Conservation (phyloP, 2,888 invertebrate species). For the Microplitis deprimator region DNA sequence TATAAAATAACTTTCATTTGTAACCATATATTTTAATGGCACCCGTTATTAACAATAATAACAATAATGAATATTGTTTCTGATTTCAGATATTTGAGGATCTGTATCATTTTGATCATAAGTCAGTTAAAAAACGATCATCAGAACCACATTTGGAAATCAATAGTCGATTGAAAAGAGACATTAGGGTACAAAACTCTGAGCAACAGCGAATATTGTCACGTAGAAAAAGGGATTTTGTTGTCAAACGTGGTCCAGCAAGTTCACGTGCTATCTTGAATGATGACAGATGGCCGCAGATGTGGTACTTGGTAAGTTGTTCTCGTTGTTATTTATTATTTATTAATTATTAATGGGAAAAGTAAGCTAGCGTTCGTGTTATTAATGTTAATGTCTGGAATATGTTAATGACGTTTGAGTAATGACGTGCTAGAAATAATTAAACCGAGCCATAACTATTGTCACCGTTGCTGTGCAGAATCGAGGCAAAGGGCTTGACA, state of each 20-base stretch:
- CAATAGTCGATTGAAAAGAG: constrained; percentile 80
- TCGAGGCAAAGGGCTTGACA: constrained; percentile 92
- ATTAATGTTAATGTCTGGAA: neutral
- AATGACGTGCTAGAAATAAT: neutral
- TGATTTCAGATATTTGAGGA: constrained; percentile 87
- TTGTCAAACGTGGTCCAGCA: constrained; percentile 65
- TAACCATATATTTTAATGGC: no score
- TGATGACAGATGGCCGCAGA: constrained; percentile 93
- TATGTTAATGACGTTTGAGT: constrained; percentile 16
- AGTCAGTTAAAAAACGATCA: constrained; percentile 84
- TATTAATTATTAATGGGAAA: neutral
- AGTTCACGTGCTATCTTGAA: constrained; percentile 74
- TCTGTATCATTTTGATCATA: constrained; percentile 89
- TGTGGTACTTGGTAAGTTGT: constrained; percentile 96
- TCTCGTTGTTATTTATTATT: neutral
- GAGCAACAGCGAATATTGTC: constrained; percentile 86
- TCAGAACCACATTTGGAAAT: constrained; percentile 79
- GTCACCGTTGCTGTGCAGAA: constrained; percentile 74
- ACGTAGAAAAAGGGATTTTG: constrained; percentile 86
- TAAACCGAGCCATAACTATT: neutral
- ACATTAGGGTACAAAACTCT: constrained; percentile 86
- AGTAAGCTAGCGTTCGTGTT: neutral
- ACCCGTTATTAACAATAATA: no score
- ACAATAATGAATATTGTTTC: constrained; percentile 11
- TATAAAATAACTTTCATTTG: neutral